Base-by-base conservation (phyloP, 2,797 vertebrate species). In the Artibeus lituratus region DNA sequence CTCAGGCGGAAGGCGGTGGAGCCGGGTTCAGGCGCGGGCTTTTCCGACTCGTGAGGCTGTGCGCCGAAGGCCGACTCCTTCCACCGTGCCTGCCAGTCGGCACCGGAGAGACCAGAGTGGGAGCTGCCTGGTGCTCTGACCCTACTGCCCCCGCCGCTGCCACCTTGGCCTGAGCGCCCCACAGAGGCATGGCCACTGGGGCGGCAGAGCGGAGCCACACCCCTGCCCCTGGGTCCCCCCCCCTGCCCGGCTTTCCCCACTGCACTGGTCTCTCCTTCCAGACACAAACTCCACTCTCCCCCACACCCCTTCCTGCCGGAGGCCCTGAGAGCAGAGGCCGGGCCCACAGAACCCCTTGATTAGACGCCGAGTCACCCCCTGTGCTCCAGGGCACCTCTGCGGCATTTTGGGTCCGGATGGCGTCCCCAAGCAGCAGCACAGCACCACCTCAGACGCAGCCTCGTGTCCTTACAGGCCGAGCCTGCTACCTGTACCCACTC, bases 361-460 rank as follows among this genome's bases (percentile, higher is more conserved):
- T 1, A 65, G 51, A 59, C 44, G 26, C 2, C 0, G 80, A 59
- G 65, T 2, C 26, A 8, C 39, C 24, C 12, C 67, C 47, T n/a
- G 32, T 4, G 53, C 67, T 37, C 1, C 0, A 6, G 44, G 65
- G 91, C 39, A 9, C 24, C 57, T 73, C 0, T 3, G 59, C 90
- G 51, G 22, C 0, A 0, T 2, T 37, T 0, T 0, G 35, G 35
- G 35, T 4, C 35, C 32, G 3, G 11, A 32, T 15, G 0, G 42
- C 10, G 3, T 7, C 80, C 19, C 1, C 7, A 24, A 12, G 32
- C 12, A 12, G 32, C 12, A 0, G 10, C 29, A 22, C 18, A 0
- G 8, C 3, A 11, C 39, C 5, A 0, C 15, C 74, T 44, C 81
- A 32, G 26, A 15, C 0, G 0, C 0, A 0, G 42, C 10, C 53